phyloP scores from a whole-genome alignment of 37 sponge, comb jelly and placozoan genomes.

The Ephydatia muelleri region DNA sequence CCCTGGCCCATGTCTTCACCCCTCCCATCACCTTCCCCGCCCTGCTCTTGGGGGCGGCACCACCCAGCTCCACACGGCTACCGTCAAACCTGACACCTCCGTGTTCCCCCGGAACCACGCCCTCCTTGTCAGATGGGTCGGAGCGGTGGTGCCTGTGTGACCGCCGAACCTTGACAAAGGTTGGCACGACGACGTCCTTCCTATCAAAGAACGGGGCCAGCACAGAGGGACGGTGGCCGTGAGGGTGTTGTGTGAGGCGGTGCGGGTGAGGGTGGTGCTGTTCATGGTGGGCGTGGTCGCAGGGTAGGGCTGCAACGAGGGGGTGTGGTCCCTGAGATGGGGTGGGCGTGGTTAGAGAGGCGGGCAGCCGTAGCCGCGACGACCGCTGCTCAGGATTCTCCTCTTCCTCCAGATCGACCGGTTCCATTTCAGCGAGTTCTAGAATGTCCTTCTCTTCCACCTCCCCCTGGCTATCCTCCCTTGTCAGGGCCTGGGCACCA shows the following conservation, averaged over 20 bases:
- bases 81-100: not conserved
- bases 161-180: constrained; percentile 2
- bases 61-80: not conserved
- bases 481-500: not conserved
- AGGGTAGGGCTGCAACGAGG: not conserved
- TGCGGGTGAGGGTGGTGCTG: not conserved
- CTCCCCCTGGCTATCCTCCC: not conserved
- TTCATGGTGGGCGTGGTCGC: not conserved
- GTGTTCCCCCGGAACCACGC: not conserved
- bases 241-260: not conserved
- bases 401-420: not conserved
- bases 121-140: not conserved
- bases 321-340: not conserved
- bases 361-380: not conserved
- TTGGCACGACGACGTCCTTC: not conserved
- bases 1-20: not conserved
- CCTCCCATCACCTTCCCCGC: not conserved
- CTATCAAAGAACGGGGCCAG: constrained; percentile 17
- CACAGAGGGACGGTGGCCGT: not conserved
- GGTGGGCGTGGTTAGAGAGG: not conserved
- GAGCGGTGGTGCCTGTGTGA: not conserved
- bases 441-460: not conserved
- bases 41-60: not conserved
- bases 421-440: not conserved
- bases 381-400: not conserved